Base-by-base conservation (phyloP, 2,113 vertebrate species). In the Laticauda colubrina region DNA sequence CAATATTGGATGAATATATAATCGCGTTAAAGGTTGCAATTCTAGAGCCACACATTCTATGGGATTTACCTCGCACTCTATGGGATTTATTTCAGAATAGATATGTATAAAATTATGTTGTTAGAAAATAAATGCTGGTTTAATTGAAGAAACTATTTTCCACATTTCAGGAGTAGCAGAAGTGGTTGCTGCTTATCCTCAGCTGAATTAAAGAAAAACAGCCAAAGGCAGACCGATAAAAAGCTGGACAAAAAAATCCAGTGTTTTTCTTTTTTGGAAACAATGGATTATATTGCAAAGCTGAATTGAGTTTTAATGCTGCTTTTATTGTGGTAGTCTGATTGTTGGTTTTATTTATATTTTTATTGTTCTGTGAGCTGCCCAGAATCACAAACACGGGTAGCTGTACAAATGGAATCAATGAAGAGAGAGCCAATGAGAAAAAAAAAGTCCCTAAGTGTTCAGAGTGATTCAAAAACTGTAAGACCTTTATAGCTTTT, bases 261-360 rank as follows among this genome's bases (percentile, higher is more conserved):
- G 92, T 91, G 64, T 12, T 59, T 53, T 95, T 39, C 59, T 87
- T 54, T 48, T 92, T 21, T 90, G 89, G 1, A 90, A n/a, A 34
- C 11, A 51, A 64, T 90, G 69, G 15, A 75, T 18, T 75, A 34
- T 39, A 81, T 81, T 39, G 39, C n/a, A 81, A 39, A 81, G 6
- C 34, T 81, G 15, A 81, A 81, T 39, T 81, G 69, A 81, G 34
- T 39, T 81, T 81, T 81, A 81, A 81, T 81, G 15, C 15, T 81
- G 34, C 15, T 81, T 81, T 81, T 81, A 81, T 20, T 81, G 39
- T 75, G 69, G 15, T 75, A 6, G 15, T 81, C 34, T 3, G 34
- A 75, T 75, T 18, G n/a, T 34, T 34, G 14, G 14, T 75, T 75
- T 75, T 75, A 34, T 8, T 39, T 7, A 20, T 39, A 3, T 34